Evolutionary conservation across 53 echinoderm and acorn worm genomes (phyloP).

Genomic region (Stichopus horrens): DNA sequence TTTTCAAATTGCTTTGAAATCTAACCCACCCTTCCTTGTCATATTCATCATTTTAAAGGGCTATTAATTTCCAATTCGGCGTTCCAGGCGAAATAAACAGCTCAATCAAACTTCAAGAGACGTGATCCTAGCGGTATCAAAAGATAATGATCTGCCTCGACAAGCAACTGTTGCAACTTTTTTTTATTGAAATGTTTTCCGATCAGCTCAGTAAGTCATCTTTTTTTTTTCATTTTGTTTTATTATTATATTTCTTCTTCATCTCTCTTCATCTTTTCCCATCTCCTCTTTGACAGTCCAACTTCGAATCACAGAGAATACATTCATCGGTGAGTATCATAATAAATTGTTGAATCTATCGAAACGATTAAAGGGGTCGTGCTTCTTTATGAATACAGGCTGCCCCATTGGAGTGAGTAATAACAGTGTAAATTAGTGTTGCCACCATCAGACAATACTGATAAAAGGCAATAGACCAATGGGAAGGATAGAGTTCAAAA

Average conservation of each 20-base stretch:
- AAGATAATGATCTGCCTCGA: background rate
- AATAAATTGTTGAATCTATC: too few species aligned
- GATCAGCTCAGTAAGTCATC: background rate
- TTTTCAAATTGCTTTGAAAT: background rate
- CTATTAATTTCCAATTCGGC: slow-evolving; percentile 13
- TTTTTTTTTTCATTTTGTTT: background rate
- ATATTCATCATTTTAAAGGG: background rate
- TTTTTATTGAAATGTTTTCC: background rate
- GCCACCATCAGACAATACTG: too few species aligned
- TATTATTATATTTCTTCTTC: background rate
- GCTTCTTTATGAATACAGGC: too few species aligned
- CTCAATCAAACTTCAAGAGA: slow-evolving; percentile 2
- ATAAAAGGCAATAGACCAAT: too few species aligned
- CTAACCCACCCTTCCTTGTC: background rate
- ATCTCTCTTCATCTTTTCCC: background rate
- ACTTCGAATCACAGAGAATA: slow-evolving; percentile 42
- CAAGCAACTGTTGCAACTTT: slow-evolving; percentile 1
- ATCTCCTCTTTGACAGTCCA: slow-evolving; percentile 26
- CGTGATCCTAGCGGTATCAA: background rate
- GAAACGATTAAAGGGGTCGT: too few species aligned
- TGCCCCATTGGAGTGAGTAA: too few species aligned
- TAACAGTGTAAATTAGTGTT: too few species aligned
- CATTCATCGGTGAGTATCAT: slow-evolving; percentile 22
- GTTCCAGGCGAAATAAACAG: slow-evolving; percentile 25
- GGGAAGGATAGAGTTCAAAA: too few species aligned